Base-by-base conservation (phyloP, 2,113 vertebrate genomes). In the Trichechus manatus region DNA sequence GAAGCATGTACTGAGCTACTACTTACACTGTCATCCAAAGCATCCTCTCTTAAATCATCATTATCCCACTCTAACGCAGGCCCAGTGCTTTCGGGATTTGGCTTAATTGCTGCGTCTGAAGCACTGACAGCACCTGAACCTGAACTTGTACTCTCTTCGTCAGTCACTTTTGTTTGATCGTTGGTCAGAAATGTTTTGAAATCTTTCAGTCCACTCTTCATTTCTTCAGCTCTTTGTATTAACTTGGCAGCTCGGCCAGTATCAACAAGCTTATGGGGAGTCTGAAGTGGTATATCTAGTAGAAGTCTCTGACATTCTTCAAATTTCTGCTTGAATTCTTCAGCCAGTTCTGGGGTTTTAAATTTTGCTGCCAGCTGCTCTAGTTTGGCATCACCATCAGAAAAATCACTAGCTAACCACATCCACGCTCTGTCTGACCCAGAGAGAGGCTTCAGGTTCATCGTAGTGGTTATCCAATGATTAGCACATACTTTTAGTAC, bases 401-500 rank as follows among this genome's bases (percentile, higher is more conserved):
- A 99, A 94, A 99, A 99, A 96, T 99, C 99, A 97, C 97, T 99
- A 23, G 99, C 99, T 97, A 99, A 95, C 99, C 99, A 99, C 97
- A 99, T 99, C 99, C 99, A 99, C 0, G 99, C 99, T 97, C 99
- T 99, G 91, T 99, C 99, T 33, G 99, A 99, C 5, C 99, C 99
- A 77, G 99, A 99, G 3, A 99, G 98, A 2, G 99, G 99, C 96
- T 99, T 99, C 42, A 99, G 98, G 91, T 99, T 99, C 99, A 99
- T 99, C 0, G 99, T 99, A 84, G 99, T 99, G 0, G 99, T 99
- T 98, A 99, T 99, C 99, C 99, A 99, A 94, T 99, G 99, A 98
- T 99, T 99, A 9, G 99, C 99, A 93, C 99, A 99, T 13, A 99
- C 99, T 97, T 99, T 99, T 27, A 99, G 97, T 33, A 99, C 99